Evolutionary conservation across 2,888 invertebrate genomes (phyloP), one percentile per base, ranked within the genome.

Genomic region (Scaeva pyrastri): DNA sequence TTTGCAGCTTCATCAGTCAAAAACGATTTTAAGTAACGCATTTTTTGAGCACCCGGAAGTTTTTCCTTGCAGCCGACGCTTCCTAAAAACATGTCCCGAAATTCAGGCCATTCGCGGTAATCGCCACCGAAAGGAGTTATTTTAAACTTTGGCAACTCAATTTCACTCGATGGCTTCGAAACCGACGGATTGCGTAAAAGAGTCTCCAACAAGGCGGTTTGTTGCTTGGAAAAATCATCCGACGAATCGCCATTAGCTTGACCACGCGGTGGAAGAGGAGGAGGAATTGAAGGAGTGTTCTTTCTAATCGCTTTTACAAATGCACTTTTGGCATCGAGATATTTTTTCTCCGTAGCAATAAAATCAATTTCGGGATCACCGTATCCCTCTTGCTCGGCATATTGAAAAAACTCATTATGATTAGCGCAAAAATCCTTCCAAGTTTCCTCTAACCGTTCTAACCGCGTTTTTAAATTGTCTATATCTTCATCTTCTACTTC

Each of bases 271-370:
- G 62, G 64, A 55, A 19, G 48, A 12, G 31, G 55, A 6, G 26
- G 55, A 21, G 55, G 55, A 55, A 31, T 31, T 23, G 55, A 26
- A 26, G 55, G 55, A 52, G 23, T 21, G 6, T 23, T 12, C 14
- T 8, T 48, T 3, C 19, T 19, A 48, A 48, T 48, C 11, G 21
- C 50, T 50, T 50, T 50, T 19, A 23, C 12, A 50, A 21, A 52
- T 4, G 73, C 72, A 60, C 48, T 26, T 62, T 74, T 74, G 4
- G 60, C 48, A 39, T 31, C 62, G 2, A 74, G 14, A 36, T 66
- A 66, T 48, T 48, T 48, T 3, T 11, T 19, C 11, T 48, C 48
- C 11, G 48, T 48, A 7, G 21, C 2, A 10, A 23, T 56, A 23
- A 71, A 55, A n/a, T 56, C 71, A 10, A 26, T 55, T 36, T 66